Evolutionary conservation across 2,888 invertebrate genomes (phyloP).

Genomic region (Neria commutata): DNA sequence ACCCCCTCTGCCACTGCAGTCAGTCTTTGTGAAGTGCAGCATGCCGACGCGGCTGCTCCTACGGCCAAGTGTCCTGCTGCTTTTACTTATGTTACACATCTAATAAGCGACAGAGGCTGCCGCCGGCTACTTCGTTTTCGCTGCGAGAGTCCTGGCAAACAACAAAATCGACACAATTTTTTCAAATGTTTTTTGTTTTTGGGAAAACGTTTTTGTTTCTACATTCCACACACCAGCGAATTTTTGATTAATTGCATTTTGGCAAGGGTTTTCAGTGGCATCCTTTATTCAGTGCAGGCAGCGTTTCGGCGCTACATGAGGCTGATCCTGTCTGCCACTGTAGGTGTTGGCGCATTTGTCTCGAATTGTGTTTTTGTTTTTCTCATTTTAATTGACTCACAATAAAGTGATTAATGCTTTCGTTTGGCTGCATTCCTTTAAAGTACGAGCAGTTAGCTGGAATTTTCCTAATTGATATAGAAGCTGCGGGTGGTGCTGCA

Average conservation of each 20-base stretch:
- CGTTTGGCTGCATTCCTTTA: background rate
- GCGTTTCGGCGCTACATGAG: conserved; percentile 28
- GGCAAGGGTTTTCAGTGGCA: background rate
- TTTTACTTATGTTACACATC: background rate
- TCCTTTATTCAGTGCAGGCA: background rate
- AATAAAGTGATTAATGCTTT: conserved; percentile 38
- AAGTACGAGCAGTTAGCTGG: background rate
- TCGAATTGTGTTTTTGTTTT: conserved; percentile 24
- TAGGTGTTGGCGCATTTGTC: conserved; percentile 26
- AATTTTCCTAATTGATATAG: conserved; percentile 6
- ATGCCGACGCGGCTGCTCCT: too few relatives aligned
- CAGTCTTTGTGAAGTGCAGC: too few relatives aligned
- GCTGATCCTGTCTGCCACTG: conserved; percentile 7
- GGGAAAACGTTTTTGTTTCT: too few relatives aligned
- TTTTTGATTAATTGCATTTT: background rate
- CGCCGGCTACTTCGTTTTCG: background rate
- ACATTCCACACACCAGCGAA: background rate
- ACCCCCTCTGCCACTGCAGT: too few relatives aligned
- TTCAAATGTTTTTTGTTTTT: background rate
- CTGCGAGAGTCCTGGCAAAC: background rate
- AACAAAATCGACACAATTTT: background rate
- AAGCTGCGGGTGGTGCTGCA: background rate
- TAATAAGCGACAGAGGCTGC: background rate
- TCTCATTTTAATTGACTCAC: conserved; percentile 39
- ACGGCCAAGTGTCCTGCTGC: background rate